These are phyloP conservation scores for Tiliqua scincoides DNA, from an alignment of 2,113 vertebrate species.

Conservation along the genomic window DNA sequence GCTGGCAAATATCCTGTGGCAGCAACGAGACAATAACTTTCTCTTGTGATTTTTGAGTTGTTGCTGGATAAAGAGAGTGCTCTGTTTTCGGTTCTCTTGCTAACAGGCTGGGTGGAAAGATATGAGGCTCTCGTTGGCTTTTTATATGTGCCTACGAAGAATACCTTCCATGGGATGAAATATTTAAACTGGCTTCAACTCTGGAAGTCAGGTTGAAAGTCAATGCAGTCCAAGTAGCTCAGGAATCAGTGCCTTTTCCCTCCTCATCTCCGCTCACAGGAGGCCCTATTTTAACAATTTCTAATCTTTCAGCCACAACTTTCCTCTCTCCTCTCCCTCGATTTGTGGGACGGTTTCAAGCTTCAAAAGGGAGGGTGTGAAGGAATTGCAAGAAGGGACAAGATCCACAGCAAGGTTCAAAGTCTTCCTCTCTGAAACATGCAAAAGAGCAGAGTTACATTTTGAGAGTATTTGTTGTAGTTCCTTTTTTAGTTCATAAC, in stretches of 20 bases:
- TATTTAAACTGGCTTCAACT: constrained; percentile 10
- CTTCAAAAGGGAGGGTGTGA: neutral
- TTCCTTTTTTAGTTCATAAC: neutral
- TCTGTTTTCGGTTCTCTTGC: neutral
- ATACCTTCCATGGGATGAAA: constrained; percentile 25
- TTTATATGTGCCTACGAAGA: constrained; percentile 13
- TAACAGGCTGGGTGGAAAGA: neutral
- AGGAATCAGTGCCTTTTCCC: neutral
- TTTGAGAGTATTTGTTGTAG: neutral
- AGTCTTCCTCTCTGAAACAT: neutral
- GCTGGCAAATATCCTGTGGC: neutral
- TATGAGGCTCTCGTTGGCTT: neutral
- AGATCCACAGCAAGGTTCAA: no score
- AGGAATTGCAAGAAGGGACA: neutral
- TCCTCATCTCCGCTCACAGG: neutral
- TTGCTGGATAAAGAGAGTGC: neutral
- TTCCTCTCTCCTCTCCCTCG: neutral
- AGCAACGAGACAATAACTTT: neutral
- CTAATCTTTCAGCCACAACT: neutral
- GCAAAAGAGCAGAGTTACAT: neutral
- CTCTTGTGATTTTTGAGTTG: neutral
- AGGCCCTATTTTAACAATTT: accelerated
- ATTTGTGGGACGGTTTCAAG: neutral
- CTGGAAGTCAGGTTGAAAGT: constrained; percentile 9
- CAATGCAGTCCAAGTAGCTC: neutral